Evolutionary conservation across 2,888 invertebrate genomes (phyloP), one percentile per base, ranked within the genome.

Genomic region (Gastracanthus pulcherrimus): DNA sequence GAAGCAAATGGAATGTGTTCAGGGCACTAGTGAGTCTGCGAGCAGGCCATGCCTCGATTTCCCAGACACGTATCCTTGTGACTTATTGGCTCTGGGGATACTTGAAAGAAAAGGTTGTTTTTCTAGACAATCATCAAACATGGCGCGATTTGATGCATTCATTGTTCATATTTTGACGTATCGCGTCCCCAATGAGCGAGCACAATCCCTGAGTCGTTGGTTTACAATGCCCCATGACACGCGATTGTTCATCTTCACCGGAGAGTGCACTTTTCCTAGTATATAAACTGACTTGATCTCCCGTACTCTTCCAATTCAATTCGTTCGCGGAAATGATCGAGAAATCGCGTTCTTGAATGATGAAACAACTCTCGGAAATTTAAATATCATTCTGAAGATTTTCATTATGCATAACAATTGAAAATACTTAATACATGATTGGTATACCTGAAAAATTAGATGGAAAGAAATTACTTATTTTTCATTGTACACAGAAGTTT

Each of bases 11-110:
- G 88, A 88, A 88, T 88, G 88, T 88, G 88, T 88, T 88, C 88
- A 88, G 88, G 87, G 88, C 88, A 87, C 88, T 88, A 88, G 88
- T 88, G 88, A 87, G 88, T 88, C 88, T 88, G 88, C 88, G 87
- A 88, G 88, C 88, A 86, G 88, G 88, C 88, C 88, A 88, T 88
- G 88, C 88, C 88, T 88, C 87, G 87, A 87, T 87, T 45, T 88
- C 87, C 88, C 87, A 88, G 88, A 88, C 88, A 88, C 88, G 88
- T 86, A 88, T 88, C 88, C 88, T 88, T 86, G 87, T 88, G 88
- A 88, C 88, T 79, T 88, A 87, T 88, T 88, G 88, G 87, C 88
- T 88, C 88, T 88, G 88, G 88, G 88, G 88, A 88, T 88, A 88
- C 88, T 88, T 88, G 87, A 88, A 88, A 88, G 88, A 88, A 88